These are phyloP conservation scores for Alethe castanea DNA, from an alignment of 2,113 vertebrate genomes.

Conservation along the genomic window DNA sequence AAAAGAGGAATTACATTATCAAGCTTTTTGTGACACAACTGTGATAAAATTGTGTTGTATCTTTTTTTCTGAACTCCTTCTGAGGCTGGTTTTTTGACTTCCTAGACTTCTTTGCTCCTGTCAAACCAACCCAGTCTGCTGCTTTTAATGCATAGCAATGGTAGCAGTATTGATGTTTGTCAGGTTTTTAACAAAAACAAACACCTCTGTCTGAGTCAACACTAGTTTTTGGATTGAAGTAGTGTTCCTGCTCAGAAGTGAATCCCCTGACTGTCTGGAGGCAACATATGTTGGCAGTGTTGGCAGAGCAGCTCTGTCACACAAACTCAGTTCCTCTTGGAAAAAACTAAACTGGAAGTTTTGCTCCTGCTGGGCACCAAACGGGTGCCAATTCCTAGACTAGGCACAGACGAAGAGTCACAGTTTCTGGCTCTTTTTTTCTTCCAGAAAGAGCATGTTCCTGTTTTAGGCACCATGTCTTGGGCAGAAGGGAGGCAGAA, in stretches of 20 bases:
- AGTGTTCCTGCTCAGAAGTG: not conserved
- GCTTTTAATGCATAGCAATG: not conserved
- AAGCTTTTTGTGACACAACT: not conserved
- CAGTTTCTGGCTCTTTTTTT: not conserved
- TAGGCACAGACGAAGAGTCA: rapidly evolving
- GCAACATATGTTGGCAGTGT: not conserved
- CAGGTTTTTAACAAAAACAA: not conserved
- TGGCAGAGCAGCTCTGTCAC: not conserved
- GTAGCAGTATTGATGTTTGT: not conserved
- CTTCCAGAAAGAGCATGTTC: not conserved
- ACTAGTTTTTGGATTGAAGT: not conserved
- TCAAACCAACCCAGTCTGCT: not conserved
- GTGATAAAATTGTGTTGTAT: not conserved
- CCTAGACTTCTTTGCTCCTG: not conserved
- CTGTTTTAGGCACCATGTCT: not conserved
- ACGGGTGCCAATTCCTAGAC: not conserved
- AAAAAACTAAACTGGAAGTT: not conserved
- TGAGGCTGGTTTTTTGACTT: not conserved
- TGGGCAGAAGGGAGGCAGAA: not conserved
- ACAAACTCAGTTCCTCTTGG: not conserved
- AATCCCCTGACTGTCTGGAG: not conserved
- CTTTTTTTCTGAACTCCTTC: not conserved
- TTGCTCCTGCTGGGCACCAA: not conserved
- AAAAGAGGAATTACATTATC: not conserved
- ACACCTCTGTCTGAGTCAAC: not conserved